Evolutionary conservation across 2,888 invertebrate species (phyloP).

Genomic region (Chironomus riparius): DNA sequence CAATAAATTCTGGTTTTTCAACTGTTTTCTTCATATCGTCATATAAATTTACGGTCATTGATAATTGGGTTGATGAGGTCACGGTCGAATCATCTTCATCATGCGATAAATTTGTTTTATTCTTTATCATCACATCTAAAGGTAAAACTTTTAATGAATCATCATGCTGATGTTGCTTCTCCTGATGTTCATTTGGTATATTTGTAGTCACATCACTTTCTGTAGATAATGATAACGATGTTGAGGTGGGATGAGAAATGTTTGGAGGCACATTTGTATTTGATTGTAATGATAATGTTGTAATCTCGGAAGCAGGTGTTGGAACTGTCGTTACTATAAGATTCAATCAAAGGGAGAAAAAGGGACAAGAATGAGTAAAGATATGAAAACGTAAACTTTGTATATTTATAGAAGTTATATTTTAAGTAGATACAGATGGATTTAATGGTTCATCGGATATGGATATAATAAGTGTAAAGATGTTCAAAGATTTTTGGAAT

Average conservation of each 20-base stretch:
- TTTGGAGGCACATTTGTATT: slow-evolving; percentile 12
- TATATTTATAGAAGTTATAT: too few relatives aligned
- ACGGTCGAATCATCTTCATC: slow-evolving; percentile 11
- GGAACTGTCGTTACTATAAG: slow-evolving; percentile 8
- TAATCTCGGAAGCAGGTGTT: slow-evolving; percentile 24
- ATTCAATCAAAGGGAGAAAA: background rate
- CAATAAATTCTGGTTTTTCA: background rate
- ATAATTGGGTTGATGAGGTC: slow-evolving; percentile 21
- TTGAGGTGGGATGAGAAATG: background rate
- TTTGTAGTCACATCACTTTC: slow-evolving; percentile 5
- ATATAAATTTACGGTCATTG: slow-evolving; percentile 11
- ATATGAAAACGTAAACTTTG: too few relatives aligned
- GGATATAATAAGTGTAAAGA: too few relatives aligned
- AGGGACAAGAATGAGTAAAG: background rate
- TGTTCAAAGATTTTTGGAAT: too few relatives aligned
- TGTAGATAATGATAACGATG: slow-evolving; percentile 15
- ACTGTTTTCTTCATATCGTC: background rate
- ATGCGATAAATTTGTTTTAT: background rate
- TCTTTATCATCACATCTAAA: background rate
- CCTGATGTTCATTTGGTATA: background rate
- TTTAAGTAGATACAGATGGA: too few relatives aligned
- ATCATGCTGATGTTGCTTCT: background rate
- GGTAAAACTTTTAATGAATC: slow-evolving; percentile 24
- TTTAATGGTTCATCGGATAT: too few relatives aligned
- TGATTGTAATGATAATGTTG: slow-evolving; percentile 25